Evolutionary conservation across 2,888 invertebrate genomes (phyloP).

Genomic region (Leucophora obtusa): DNA sequence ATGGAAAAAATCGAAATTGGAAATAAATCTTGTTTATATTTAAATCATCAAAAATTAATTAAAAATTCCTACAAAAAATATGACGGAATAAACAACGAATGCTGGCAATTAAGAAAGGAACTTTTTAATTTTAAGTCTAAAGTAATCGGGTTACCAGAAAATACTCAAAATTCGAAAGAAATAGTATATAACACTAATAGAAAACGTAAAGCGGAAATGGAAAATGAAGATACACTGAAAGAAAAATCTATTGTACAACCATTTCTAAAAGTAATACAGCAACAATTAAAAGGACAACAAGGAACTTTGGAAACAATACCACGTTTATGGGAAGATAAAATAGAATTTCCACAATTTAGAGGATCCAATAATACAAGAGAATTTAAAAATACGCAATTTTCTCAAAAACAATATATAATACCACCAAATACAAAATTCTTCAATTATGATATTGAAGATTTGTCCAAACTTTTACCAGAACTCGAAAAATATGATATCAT

Average conservation of each 20-base stretch:
- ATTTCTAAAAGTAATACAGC: conserved; percentile 34
- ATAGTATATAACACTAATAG: conserved; percentile 44
- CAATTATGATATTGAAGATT: conserved; percentile 83
- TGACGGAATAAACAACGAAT: neutral
- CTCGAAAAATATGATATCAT: conserved; percentile 83
- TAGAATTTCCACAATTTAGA: conserved; percentile 76
- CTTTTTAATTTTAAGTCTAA: conserved; percentile 70
- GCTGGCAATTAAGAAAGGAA: conserved; percentile 67
- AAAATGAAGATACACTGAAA: conserved; percentile 26
- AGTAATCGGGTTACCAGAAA: neutral
- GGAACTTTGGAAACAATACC: conserved; percentile 33
- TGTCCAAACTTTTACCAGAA: conserved; percentile 80
- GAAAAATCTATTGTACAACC: conserved; percentile 13
- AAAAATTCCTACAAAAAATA: conserved; percentile 65
- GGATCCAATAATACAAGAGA: conserved; percentile 82
- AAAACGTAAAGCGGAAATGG: conserved; percentile 49
- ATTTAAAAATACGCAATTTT: conserved; percentile 77
- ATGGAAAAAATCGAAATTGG: conserved; percentile 67
- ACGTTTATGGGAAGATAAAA: conserved; percentile 72
- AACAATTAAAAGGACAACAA: neutral
- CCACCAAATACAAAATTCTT: conserved; percentile 84
- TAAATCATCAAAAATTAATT: conserved; percentile 72
- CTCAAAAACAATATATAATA: conserved; percentile 81
- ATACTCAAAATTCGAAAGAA: neutral
- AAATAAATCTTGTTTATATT: conserved; percentile 66